A percentile compares a stretch with the other conserved stretches of the same genome.
These are phyloP conservation scores for Lepilemur ruficaudatus DNA, from an alignment of 2,797 vertebrate species.

Conservation along the genomic window DNA sequence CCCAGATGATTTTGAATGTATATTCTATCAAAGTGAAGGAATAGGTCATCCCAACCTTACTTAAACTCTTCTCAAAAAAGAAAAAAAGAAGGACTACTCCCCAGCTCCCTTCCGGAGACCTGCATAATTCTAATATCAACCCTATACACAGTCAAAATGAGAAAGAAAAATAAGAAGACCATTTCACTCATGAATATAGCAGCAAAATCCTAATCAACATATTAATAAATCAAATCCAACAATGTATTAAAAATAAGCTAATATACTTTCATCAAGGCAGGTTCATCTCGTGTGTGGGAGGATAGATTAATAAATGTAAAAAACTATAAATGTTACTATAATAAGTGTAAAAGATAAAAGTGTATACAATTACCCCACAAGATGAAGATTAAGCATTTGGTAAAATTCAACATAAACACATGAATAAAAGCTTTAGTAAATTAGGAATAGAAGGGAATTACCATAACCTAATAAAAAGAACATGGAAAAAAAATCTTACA, in stretches of 20 bases:
- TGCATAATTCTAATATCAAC: background rate
- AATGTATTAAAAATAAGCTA: background rate
- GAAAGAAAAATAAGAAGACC: background rate
- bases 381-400: background rate
- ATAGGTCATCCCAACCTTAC: background rate
- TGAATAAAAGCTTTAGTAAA: background rate
- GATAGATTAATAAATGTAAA: background rate
- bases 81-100: background rate
- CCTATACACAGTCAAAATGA: background rate
- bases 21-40: constrained; percentile 10
- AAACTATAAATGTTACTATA: background rate
- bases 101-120: background rate
- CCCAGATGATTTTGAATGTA: background rate
- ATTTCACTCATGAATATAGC: background rate
- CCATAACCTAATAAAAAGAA: background rate
- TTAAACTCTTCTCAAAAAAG: background rate
- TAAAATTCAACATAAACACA: background rate
- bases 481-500: background rate
- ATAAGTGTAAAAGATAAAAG: background rate
- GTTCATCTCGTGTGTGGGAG: background rate
- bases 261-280: background rate
- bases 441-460: background rate
- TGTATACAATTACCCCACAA: background rate
- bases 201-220: background rate
- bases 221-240: background rate